phyloP scores from a whole-genome alignment of 2,113 vertebrate species.

The Laterallus jamaicensis region DNA sequence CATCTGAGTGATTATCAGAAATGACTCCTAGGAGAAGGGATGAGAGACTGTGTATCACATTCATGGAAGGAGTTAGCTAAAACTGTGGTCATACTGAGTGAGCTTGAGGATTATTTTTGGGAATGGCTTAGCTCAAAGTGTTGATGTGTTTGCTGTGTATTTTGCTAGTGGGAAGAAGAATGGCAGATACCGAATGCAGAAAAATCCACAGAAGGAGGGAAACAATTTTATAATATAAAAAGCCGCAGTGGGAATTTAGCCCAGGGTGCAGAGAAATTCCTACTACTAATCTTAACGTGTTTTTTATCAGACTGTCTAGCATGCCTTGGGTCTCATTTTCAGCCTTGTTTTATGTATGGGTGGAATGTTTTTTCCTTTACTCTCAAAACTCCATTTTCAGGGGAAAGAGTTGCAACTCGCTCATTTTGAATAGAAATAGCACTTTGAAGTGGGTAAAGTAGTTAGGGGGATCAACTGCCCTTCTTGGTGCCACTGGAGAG shows the following conservation, averaged over 20 bases:
- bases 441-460: neutral
- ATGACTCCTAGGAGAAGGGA: neutral
- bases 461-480: neutral
- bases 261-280: neutral
- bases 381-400: neutral
- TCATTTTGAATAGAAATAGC: neutral
- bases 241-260: neutral
- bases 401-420: neutral
- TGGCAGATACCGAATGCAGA: neutral
- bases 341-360: neutral
- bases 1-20: neutral
- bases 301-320: slow-evolving; percentile 41
- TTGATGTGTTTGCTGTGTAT: neutral
- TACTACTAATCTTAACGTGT: neutral
- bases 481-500: neutral
- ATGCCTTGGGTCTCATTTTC: neutral
- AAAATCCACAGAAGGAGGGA: neutral
- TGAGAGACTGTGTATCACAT: neutral
- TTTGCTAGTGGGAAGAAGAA: neutral
- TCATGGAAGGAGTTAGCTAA: neutral
- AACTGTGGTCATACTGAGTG: neutral
- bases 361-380: neutral
- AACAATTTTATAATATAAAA: neutral
- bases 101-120: neutral
- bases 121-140: neutral